Evolutionary conservation across 2,797 vertebrate genomes (phyloP).

Genomic region (Syngnathus acus): DNA sequence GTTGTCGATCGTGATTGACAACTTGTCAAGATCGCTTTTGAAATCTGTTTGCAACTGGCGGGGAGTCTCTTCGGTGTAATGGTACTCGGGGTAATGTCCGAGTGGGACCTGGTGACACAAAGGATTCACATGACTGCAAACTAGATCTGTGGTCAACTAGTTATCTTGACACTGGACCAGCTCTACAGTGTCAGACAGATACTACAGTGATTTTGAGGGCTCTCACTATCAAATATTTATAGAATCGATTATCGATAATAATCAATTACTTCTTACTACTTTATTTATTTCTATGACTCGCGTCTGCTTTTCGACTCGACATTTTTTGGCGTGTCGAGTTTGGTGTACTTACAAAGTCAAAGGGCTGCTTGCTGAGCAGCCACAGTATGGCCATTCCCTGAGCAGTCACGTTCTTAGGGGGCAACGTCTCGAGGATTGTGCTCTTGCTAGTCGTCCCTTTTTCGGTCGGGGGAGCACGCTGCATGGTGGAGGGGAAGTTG

Average conservation of each 20-base stretch:
- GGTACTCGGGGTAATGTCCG: constrained; percentile 23
- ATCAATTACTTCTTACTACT: too few relatives aligned
- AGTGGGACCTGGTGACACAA: constrained; percentile 30
- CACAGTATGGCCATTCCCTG: constrained; percentile 32
- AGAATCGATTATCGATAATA: too few relatives aligned
- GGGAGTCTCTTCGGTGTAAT: constrained; percentile 39
- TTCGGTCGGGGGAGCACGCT: constrained; percentile 40
- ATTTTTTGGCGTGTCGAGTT: neutral
- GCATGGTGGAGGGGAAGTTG: constrained; percentile 43
- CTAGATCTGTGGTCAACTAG: too few relatives aligned
- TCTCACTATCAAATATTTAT: too few relatives aligned
- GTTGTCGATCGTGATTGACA: constrained; percentile 20
- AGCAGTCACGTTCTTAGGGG: constrained; percentile 27
- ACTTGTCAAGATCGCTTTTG: constrained; percentile 21
- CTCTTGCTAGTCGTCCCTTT: constrained; percentile 32
- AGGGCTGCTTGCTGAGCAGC: constrained; percentile 43
- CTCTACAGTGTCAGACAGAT: too few relatives aligned
- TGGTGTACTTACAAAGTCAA: constrained; percentile 43
- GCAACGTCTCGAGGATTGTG: constrained; percentile 37
- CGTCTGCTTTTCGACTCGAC: too few relatives aligned
- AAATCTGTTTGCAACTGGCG: constrained; percentile 20
- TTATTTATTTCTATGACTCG: too few relatives aligned
- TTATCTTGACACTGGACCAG: too few relatives aligned
- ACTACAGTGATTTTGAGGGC: too few relatives aligned
- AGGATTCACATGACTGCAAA: too few relatives aligned